Conservation (phyloP, 1,140 invertebrate genomes). For the Cydia amplana region DNA sequence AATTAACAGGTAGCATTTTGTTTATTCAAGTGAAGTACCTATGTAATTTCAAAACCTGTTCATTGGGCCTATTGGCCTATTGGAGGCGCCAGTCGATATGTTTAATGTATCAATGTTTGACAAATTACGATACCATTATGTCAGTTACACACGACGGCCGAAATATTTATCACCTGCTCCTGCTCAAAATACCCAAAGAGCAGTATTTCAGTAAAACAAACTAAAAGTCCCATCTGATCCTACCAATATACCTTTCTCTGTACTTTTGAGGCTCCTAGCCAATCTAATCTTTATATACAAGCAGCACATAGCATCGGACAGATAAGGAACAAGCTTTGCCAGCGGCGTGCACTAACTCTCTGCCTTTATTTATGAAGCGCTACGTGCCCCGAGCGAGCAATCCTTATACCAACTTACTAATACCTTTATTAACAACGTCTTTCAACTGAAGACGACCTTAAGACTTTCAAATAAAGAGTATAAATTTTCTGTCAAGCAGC, state of each 20-base stretch:
- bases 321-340: conserved; percentile 70
- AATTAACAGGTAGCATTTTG: not conserved
- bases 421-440: conserved; percentile 38
- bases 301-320: conserved; percentile 55
- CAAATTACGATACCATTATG: too few species aligned
- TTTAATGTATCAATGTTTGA: too few species aligned
- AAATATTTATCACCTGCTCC: too few species aligned
- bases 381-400: conserved; percentile 66
- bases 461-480: not conserved
- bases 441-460: conserved; percentile 46
- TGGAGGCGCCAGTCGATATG: too few species aligned
- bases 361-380: conserved; percentile 71
- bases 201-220: not conserved
- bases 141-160: too few species aligned
- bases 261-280: not conserved
- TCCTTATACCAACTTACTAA: conserved; percentile 46
- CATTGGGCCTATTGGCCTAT: too few species aligned
- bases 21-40: too few species aligned
- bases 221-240: not conserved
- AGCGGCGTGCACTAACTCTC: conserved; percentile 68
- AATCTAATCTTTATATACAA: conserved; percentile 30
- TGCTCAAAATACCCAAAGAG: not conserved
- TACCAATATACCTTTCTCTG: not conserved
- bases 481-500: not conserved
- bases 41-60: too few species aligned